These are phyloP conservation scores for Campopleginae sp. DNA, from an alignment of 2,888 invertebrate genomes.

Conservation along the genomic window DNA sequence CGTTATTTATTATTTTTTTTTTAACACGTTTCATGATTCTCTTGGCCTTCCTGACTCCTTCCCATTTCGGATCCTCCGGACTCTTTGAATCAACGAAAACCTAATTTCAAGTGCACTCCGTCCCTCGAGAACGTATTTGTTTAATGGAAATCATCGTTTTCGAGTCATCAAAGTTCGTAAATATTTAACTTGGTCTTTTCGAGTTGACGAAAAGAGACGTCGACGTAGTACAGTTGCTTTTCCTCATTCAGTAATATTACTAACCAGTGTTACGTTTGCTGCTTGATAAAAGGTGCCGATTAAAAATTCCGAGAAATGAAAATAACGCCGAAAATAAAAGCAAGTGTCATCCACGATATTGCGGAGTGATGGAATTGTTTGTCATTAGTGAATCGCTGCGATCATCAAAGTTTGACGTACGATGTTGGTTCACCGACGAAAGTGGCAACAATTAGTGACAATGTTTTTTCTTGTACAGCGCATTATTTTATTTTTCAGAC, in stretches of 20 bases:
- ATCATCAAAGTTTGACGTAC: neutral
- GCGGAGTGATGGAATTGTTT: neutral
- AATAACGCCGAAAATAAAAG: neutral
- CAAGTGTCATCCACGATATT: neutral
- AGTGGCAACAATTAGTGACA: neutral
- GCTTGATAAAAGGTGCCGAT: neutral
- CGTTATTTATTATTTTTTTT: neutral
- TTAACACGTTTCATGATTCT: neutral
- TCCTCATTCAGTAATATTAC: slow-evolving; percentile 1
- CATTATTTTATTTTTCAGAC: neutral
- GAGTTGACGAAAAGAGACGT: neutral
- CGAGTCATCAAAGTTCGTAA: neutral
- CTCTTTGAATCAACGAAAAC: neutral
- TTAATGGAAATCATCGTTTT: neutral
- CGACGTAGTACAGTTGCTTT: neutral
- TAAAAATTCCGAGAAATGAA: neutral
- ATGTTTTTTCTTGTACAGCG: neutral
- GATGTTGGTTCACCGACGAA: neutral
- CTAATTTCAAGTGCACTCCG: neutral
- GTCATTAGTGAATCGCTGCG: neutral
- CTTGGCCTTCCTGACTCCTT: neutral
- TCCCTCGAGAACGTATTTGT: neutral
- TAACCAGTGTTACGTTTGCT: slow-evolving; percentile 15
- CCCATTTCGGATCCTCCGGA: neutral
- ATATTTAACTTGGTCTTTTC: neutral